phyloP scores from a whole-genome alignment of 2,888 invertebrate species.

The Margaritifera margaritifera region DNA sequence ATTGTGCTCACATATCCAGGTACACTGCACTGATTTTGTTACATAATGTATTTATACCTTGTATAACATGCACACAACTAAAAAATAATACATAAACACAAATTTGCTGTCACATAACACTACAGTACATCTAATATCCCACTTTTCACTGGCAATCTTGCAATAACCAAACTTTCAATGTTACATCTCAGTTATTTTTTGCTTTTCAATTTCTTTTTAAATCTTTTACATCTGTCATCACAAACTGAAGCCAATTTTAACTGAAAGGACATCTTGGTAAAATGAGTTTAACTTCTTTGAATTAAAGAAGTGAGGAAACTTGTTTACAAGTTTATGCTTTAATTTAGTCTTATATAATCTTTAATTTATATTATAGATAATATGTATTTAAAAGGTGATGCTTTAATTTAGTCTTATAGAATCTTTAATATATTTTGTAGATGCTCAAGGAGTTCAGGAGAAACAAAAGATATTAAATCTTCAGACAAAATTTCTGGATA shows the following conservation, averaged over 20 bases:
- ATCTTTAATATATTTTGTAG: slow-evolving; percentile 41
- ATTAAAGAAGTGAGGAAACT: not conserved
- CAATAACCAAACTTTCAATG: no score
- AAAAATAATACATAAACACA: no score
- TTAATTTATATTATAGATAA: slow-evolving; percentile 42
- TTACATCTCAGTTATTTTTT: no score
- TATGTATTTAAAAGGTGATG: not conserved
- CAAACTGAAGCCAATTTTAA: no score
- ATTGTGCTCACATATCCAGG: slow-evolving; percentile 72
- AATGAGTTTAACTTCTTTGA: no score
- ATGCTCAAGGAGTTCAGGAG: slow-evolving; percentile 69
- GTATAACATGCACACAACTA: not conserved
- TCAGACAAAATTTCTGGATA: slow-evolving; percentile 68
- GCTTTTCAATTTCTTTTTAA: no score
- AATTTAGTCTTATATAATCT: not conserved
- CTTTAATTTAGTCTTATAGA: not conserved
- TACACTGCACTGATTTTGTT: slow-evolving; percentile 20
- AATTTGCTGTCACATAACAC: no score
- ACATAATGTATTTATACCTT: not conserved
- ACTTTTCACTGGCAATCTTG: no score
- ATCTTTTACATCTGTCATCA: no score
- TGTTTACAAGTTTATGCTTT: not conserved
- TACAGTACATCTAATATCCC: no score
- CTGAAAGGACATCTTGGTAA: no score
- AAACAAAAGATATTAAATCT: slow-evolving; percentile 60